Base-by-base conservation (phyloP, 1,140 invertebrate genomes). In the Drosophila obscura region DNA sequence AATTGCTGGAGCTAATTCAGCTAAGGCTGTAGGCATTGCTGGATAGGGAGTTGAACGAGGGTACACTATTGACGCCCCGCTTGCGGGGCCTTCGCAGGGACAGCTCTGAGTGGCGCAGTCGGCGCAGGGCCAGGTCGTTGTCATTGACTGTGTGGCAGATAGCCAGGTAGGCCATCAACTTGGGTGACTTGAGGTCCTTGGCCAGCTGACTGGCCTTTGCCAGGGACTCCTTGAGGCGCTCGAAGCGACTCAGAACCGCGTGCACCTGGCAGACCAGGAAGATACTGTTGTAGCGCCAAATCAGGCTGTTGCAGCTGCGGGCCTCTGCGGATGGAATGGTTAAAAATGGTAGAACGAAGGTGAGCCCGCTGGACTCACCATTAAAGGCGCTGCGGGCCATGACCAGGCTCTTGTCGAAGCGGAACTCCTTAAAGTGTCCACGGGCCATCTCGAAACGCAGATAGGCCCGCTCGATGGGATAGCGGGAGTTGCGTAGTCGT, bases 191-290 rank as follows among this genome's bases (percentile, higher is more conserved):
- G 2, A 87, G 51, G 0, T 44, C 63, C 1, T 1, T 6, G 6
- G 83, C 82, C 60, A 88, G 7, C 13, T 44, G 28, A 1, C 1
- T 57, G 2, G 83, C 80, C 58, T 63, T 66, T 9, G 1, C 13
- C 49, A 87, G 49, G 0, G 66, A 48, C 4, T 83, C 79, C 44
- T 39, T 78, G 0, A 87, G 53, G 0, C 61, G 53, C 15, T 83
- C 67, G 24, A 26, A 65, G 0, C 83, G 66, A 45, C 63, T 65
- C 5, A 88, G 62, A 13, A 48, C 11, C 1, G 82, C 82, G 7
- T 88, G 67, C n/a, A 79, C 66, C 43, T 83, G 79, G 45, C 79
- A 76, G 11, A 75, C 64, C 19, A 88, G 57, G 9, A 88, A 88
- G 0, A 51, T 50, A 61, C 53, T 50, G 43, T 88, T 88, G 19